Conservation (phyloP, 2,113 vertebrate genomes). For the Protomyctophum bolini region DNA sequence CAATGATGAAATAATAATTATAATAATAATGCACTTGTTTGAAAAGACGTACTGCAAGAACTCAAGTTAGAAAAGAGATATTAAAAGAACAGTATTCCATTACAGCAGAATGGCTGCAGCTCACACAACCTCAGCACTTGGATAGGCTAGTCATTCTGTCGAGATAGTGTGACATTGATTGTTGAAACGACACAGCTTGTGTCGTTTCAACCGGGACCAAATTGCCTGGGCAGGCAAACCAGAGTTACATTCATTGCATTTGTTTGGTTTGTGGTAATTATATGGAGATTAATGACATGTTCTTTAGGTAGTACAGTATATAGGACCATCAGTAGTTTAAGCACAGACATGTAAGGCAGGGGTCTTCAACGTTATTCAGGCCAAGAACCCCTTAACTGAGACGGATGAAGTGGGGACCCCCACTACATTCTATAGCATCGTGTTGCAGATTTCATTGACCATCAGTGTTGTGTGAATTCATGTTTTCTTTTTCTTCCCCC, state of each 20-base stretch:
- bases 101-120: constrained; percentile 33
- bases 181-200: background rate
- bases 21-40: constrained; percentile 47
- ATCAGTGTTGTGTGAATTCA: too few relatives aligned
- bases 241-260: constrained; percentile 65
- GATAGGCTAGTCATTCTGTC: background rate
- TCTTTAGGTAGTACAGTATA: background rate
- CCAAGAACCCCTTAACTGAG: too few relatives aligned
- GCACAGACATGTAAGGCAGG: constrained; percentile 10
- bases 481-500: too few relatives aligned
- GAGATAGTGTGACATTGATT: constrained; percentile 21
- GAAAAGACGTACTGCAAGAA: constrained; percentile 4
- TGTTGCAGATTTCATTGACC: too few relatives aligned
- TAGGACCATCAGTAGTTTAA: constrained; percentile 29
- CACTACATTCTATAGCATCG: too few relatives aligned
- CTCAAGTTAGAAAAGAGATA: constrained; percentile 46
- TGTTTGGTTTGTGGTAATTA: constrained; percentile 6
- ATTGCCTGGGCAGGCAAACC: constrained; percentile 27
- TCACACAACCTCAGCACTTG: constrained; percentile 29
- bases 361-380: too few relatives aligned
- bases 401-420: too few relatives aligned
- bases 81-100: constrained; percentile 45
- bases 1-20: constrained; percentile 34
- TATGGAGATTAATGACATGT: too few relatives aligned
- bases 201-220: constrained; percentile 25